Conservation (phyloP, 2,888 invertebrate genomes). For the Cataglyphis albicans region DNA sequence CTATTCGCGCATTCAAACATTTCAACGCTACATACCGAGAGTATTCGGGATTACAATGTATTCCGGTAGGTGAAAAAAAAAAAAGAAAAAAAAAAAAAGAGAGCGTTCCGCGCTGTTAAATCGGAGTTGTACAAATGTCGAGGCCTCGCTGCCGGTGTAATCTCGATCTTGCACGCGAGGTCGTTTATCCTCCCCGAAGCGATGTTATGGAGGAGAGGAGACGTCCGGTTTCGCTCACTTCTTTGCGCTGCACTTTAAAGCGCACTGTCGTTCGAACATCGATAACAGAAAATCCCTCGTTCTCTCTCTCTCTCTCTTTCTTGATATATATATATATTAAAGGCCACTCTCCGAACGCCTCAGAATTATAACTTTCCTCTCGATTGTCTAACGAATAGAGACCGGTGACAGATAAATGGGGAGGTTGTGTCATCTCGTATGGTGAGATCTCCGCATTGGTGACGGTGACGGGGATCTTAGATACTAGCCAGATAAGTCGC, state of each 20-base stretch:
- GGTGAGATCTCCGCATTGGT: not conserved
- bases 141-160: conserved; percentile 68
- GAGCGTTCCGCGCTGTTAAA: conserved; percentile 61
- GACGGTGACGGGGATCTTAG: conserved; percentile 11
- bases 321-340: conserved; percentile 40
- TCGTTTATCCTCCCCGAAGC: conserved; percentile 74
- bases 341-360: conserved; percentile 15
- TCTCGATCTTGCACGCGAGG: conserved; percentile 73
- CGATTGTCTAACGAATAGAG: conserved; percentile 23
- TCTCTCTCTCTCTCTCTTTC: not conserved
- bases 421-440: conserved; percentile 14
- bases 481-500: conserved; percentile 16
- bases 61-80: conserved; percentile 12
- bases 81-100: not conserved
- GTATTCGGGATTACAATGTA: conserved; percentile 25
- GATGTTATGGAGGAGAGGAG: conserved; percentile 56
- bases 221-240: conserved; percentile 71
- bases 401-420: conserved; percentile 31
- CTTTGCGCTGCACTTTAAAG: conserved; percentile 53
- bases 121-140: conserved; percentile 70
- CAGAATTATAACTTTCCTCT: conserved; percentile 6
- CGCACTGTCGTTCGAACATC: conserved; percentile 47
- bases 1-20: conserved; percentile 24
- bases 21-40: conserved; percentile 11
- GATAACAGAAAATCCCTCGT: conserved; percentile 40